Percentiles rank a stretch among this genome's conserved stretches.
phyloP scores from a whole-genome alignment of 2,888 invertebrate species.

The Synanthedon tipuliformis region DNA sequence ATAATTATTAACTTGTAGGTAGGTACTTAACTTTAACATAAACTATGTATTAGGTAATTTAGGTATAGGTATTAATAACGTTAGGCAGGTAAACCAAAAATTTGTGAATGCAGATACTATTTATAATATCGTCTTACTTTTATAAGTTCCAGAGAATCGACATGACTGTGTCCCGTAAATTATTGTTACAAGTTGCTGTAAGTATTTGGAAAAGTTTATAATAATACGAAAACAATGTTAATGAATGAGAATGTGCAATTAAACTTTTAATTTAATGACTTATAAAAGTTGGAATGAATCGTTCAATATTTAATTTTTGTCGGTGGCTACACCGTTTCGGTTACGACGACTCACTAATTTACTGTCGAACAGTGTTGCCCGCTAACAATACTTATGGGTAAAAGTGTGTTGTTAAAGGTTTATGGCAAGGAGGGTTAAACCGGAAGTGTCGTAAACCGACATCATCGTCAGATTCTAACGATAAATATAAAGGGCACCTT shows the following conservation, averaged over 20 bases:
- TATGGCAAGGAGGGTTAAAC: constrained; percentile 43
- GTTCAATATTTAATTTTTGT: constrained; percentile 35
- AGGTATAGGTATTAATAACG: too few relatives aligned
- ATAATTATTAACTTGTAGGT: too few relatives aligned
- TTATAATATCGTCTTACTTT: too few relatives aligned
- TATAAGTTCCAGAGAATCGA: too few relatives aligned
- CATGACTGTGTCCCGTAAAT: too few relatives aligned
- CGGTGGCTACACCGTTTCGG: constrained; percentile 30
- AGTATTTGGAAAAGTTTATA: too few relatives aligned
- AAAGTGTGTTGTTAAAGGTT: constrained; percentile 32
- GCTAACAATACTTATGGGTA: constrained; percentile 12
- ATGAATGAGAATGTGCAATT: constrained; percentile 1
- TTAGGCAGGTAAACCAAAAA: too few relatives aligned
- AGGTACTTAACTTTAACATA: too few relatives aligned
- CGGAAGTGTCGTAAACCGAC: constrained; percentile 57
- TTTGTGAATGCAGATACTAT: too few relatives aligned
- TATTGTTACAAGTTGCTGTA: too few relatives aligned
- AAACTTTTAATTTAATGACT: constrained; percentile 30
- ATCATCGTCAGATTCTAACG: constrained; percentile 51
- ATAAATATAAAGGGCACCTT: constrained; percentile 62
- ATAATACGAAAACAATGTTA: constrained; percentile 1
- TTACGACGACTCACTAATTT: constrained; percentile 40
- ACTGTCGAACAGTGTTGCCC: constrained; percentile 37
- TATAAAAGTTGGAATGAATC: constrained; percentile 37
- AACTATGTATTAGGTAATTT: too few relatives aligned